Percentiles rank a stretch among this genome's conserved stretches.
Evolutionary conservation across 2,888 invertebrate genomes (phyloP).

Genomic region (Chloroclysta siterata): DNA sequence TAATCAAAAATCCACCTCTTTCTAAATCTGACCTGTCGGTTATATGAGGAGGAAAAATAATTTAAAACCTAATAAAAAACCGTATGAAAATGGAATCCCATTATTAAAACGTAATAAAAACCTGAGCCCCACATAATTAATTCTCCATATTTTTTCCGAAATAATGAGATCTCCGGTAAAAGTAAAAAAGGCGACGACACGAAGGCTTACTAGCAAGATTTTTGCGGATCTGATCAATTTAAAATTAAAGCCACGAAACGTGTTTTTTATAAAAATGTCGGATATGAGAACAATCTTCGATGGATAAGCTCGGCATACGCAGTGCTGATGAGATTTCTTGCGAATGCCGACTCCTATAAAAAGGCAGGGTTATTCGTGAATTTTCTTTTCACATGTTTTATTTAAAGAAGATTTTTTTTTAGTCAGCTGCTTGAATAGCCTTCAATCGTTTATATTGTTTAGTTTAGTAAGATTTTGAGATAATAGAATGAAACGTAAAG

Average conservation of each 20-base stretch:
- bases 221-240: slow-evolving; percentile 83
- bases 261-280: slow-evolving; percentile 84
- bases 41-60: slow-evolving; percentile 24
- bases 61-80: slow-evolving; percentile 31
- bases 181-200: slow-evolving; percentile 70
- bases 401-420: not conserved
- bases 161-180: slow-evolving; percentile 68
- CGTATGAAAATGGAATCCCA: slow-evolving; percentile 26
- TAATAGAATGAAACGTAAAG: no score
- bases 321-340: slow-evolving; percentile 55
- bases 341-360: slow-evolving; percentile 46
- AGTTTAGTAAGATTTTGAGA: no score
- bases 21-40: not conserved
- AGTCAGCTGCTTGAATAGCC: no score
- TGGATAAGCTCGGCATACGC: slow-evolving; percentile 69
- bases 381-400: slow-evolving; percentile 12
- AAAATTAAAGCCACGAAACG: slow-evolving; percentile 86
- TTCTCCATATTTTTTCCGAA: slow-evolving; percentile 69
- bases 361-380: slow-evolving; percentile 37
- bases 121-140: slow-evolving; percentile 71
- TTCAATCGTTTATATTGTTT: no score
- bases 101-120: slow-evolving; percentile 41
- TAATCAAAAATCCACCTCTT: not conserved
- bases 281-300: slow-evolving; percentile 81
- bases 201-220: slow-evolving; percentile 75